phyloP scores from a whole-genome alignment of 2,797 vertebrate genomes.

The Ctenochaetus hawaiiensis region DNA sequence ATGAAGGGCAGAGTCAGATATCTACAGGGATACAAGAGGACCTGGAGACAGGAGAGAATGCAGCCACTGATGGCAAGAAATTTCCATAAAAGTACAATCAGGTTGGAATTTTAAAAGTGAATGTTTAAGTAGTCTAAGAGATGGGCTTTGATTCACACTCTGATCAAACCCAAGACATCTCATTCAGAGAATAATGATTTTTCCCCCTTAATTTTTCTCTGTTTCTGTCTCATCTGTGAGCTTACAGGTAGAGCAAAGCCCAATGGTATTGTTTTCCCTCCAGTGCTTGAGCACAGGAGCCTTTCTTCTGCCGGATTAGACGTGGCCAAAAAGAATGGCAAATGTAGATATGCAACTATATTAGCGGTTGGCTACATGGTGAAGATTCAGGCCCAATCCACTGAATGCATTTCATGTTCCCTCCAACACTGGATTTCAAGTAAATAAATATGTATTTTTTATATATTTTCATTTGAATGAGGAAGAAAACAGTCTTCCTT shows the following conservation, averaged over 20 bases:
- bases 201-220: conserved; percentile 85
- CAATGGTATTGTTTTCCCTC: conserved; percentile 86
- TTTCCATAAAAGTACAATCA: conserved; percentile 99
- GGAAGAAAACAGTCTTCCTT: conserved; percentile 42
- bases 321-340: conserved; percentile 85
- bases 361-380: conserved; percentile 67
- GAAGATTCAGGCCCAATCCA: conserved; percentile 52
- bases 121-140: conserved; percentile 99
- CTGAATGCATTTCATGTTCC: conserved; percentile 52
- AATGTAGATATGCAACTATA: conserved; percentile 81
- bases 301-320: conserved; percentile 87
- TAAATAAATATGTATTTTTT: conserved; percentile 66
- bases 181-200: conserved; percentile 98
- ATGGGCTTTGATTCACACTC: conserved; percentile 98
- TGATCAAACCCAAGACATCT: conserved; percentile 98
- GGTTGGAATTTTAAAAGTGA: conserved; percentile 99
- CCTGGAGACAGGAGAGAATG: conserved; percentile 96
- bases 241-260: conserved; percentile 88
- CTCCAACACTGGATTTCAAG: conserved; percentile 33
- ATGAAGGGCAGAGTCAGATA: conserved; percentile 94
- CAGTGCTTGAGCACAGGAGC: conserved; percentile 77
- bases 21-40: conserved; percentile 95
- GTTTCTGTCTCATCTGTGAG: conserved; percentile 85
- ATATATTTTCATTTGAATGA: conserved; percentile 57
- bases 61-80: conserved; percentile 96